phyloP scores from a whole-genome alignment of 2,113 vertebrate species.

The Rhinolophus ferrumequinum region DNA sequence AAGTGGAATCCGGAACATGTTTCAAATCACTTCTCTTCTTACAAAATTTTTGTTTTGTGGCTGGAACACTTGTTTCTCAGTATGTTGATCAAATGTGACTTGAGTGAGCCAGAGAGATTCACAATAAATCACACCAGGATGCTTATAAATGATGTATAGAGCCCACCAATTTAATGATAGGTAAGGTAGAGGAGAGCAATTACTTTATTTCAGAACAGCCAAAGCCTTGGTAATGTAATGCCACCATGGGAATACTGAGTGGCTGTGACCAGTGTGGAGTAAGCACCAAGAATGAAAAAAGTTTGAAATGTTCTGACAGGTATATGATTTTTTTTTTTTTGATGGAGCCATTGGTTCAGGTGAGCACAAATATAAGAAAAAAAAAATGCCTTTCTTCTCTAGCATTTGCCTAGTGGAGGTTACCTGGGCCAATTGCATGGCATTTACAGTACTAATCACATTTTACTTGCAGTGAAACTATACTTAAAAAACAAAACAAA shows the following conservation, averaged over 20 bases:
- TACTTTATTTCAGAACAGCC: constrained; percentile 53
- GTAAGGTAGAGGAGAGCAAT: constrained; percentile 2
- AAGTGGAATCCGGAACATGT: constrained; percentile 36
- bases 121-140: constrained; percentile 44
- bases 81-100: constrained; percentile 63
- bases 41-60: constrained; percentile 29
- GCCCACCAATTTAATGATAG: constrained; percentile 5
- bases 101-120: constrained; percentile 14
- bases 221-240: background rate
- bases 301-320: background rate
- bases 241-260: background rate
- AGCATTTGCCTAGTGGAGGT: background rate
- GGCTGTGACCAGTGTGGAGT: background rate
- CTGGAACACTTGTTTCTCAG: constrained; percentile 62
- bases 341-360: background rate
- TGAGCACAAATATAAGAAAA: background rate
- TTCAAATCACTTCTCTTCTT: constrained; percentile 36
- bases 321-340: background rate
- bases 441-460: background rate
- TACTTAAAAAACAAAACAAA: background rate
- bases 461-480: background rate
- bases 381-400: background rate
- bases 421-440: background rate
- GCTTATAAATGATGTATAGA: constrained; percentile 64
- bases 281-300: background rate